Conservation (phyloP, 2,888 invertebrate genomes). For the Bombylius discolor region DNA sequence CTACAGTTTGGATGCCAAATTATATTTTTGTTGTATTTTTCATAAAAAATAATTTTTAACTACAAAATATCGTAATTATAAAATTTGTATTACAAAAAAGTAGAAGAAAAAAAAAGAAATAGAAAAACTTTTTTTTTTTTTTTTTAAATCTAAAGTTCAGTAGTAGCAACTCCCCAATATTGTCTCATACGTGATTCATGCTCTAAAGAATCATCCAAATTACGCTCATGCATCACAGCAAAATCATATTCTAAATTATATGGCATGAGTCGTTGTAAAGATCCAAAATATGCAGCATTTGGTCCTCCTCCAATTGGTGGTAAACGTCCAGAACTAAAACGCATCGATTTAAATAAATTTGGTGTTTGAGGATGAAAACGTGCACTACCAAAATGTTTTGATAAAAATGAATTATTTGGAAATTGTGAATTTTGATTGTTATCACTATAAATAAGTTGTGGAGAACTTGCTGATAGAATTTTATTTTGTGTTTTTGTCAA, state of each 20-base stretch:
- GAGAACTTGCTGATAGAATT: constrained; percentile 56
- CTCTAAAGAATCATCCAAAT: constrained; percentile 57
- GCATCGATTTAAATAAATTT: constrained; percentile 40
- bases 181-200: constrained; percentile 75
- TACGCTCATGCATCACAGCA: constrained; percentile 66
- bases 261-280: constrained; percentile 70
- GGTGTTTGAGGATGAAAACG: constrained; percentile 53
- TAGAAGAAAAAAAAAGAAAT: background rate
- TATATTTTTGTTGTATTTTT: no score
- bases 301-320: constrained; percentile 53
- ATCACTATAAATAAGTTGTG: constrained; percentile 40
- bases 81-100: no score
- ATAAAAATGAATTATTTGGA: constrained; percentile 41
- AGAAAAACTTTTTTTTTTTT: no score
- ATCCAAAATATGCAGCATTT: constrained; percentile 78
- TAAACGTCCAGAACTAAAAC: constrained; percentile 43
- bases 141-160: constrained; percentile 46
- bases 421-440: constrained; percentile 20
- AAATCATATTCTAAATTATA: constrained; percentile 75
- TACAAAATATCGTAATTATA: background rate
- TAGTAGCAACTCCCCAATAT: constrained; percentile 83
- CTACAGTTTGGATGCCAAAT: no score
- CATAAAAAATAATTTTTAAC: background rate
- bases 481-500: constrained; percentile 32
- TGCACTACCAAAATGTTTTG: constrained; percentile 67